Base-by-base conservation (phyloP, 2,888 invertebrate species). In the Hemaris fuciformis region DNA sequence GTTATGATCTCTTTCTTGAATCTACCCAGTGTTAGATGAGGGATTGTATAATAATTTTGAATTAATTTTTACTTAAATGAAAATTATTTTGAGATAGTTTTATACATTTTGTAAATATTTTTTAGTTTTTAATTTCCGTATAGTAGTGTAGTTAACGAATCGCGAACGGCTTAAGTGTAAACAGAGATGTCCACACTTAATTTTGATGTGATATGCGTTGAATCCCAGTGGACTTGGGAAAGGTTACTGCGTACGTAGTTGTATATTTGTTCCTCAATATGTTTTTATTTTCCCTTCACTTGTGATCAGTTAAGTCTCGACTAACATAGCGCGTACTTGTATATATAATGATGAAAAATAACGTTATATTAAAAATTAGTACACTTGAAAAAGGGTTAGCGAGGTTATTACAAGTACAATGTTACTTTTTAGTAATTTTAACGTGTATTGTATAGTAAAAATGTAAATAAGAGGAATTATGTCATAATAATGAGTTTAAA, bases 391-490 rank as follows among this genome's bases (percentile, higher is more conserved):
- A 83, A 85, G 84, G 85, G 83, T 53, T 89, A 89, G 90, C 80
- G 82, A 87, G 84, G 83, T 87, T 43, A 59, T 73, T 88, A 83
- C 80, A 81, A 92, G 92, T 91, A 91, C 92, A 91, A 91, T 89
- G 88, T 90, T 90, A 89, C 89, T 88, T 90, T 89, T 84, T 88
- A 83, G 79, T 86, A 84, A 86, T 86, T 89, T 85, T 87, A 84
- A 87, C 72, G 74, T 81, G 82, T 89, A 88, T 86, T 91, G 90
- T 91, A 91, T 89, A 91, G 88, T 79, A 72, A 87, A 89, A 85
- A 84, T 92, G 92, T 92, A 92, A 86, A 92, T 92, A 92, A 92
- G 92, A 92, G 87, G 75, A 89, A 91, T 84, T 91, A 91, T 91
- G 90, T 89, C 92, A 91, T 91, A 91, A 91, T 92, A 91, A 89